These are phyloP conservation scores for Ochropleura leucogaster DNA, from an alignment of 2,888 invertebrate species.

Conservation along the genomic window DNA sequence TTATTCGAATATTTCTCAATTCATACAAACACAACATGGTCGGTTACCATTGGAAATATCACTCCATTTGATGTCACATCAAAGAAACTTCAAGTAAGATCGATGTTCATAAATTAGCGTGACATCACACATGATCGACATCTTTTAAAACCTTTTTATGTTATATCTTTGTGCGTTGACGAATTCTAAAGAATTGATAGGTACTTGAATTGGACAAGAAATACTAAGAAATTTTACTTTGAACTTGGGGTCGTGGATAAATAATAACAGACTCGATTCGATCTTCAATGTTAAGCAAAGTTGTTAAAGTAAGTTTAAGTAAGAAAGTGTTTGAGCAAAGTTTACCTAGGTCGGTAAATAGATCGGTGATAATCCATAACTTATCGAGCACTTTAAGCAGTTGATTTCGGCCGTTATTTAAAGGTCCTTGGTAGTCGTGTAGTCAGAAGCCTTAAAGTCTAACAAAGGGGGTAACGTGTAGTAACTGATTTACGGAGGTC, in stretches of 20 bases:
- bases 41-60: constrained; percentile 6
- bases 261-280: neutral
- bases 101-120: constrained; percentile 47
- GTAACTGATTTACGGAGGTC: neutral
- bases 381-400: neutral
- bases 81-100: constrained; percentile 32
- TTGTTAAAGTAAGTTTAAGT: neutral
- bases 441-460: no score
- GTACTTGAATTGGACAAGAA: neutral
- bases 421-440: neutral
- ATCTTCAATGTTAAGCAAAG: neutral
- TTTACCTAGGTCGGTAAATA: neutral
- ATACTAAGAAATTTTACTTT: neutral
- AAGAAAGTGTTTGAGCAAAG: neutral
- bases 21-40: neutral
- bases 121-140: constrained; percentile 35
- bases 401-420: neutral
- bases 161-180: neutral
- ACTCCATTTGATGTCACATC: constrained; percentile 26
- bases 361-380: neutral
- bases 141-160: constrained; percentile 29
- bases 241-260: neutral
- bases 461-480: no score
- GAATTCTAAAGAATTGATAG: neutral
- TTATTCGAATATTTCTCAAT: neutral